These are phyloP conservation scores for Deroplatys truncata DNA, from an alignment of 2,888 invertebrate genomes.

Conservation along the genomic window DNA sequence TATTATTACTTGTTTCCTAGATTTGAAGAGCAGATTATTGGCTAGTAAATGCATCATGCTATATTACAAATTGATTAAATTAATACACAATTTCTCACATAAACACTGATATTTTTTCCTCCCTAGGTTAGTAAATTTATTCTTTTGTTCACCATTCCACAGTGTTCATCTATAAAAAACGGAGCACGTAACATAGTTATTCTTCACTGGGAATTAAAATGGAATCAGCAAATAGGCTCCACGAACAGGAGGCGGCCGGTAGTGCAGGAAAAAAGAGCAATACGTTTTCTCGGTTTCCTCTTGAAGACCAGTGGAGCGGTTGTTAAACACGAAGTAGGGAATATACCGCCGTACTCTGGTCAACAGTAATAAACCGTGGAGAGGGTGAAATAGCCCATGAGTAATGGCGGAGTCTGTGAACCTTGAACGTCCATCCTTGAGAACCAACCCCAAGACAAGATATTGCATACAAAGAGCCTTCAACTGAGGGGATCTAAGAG, in stretches of 20 bases:
- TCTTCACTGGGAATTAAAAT: not conserved
- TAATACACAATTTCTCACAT: too few species aligned
- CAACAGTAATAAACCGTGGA: not conserved
- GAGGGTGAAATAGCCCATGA: conserved; percentile 1
- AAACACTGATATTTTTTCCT: too few species aligned
- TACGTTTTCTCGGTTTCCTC: not conserved
- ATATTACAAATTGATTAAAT: too few species aligned
- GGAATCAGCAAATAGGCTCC: not conserved
- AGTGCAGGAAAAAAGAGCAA: not conserved
- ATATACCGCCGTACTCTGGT: not conserved
- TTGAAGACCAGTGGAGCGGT: not conserved
- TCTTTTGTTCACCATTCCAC: too few species aligned
- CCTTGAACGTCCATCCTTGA: not conserved
- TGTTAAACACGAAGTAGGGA: not conserved
- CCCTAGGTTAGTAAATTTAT: too few species aligned
- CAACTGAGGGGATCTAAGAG: not conserved
- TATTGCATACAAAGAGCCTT: not conserved
- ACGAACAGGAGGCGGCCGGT: not conserved
- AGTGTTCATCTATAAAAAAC: too few species aligned
- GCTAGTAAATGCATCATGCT: too few species aligned
- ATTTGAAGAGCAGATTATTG: too few species aligned
- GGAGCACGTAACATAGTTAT: too few species aligned
- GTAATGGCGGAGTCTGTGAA: not conserved
- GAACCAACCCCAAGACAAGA: not conserved
- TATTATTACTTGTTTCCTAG: too few species aligned